These are phyloP conservation scores for Drosophila sturtevanti DNA, from an alignment of 1,140 invertebrate species.

Conservation along the genomic window DNA sequence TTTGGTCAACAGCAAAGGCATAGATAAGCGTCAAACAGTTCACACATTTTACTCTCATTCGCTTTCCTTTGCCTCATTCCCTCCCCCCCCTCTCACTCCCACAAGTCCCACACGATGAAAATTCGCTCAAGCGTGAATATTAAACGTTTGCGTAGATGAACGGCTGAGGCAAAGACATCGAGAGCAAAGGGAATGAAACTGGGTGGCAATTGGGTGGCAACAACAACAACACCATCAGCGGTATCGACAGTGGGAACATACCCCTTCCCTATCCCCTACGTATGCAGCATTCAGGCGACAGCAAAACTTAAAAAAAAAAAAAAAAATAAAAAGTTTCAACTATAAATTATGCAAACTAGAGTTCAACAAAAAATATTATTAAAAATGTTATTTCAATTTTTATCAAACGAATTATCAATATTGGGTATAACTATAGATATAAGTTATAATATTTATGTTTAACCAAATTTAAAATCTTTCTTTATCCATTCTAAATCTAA, in stretches of 20 bases:
- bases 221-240: too few relatives aligned
- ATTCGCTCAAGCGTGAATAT: constrained; percentile 77
- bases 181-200: neutral
- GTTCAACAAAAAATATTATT: too few relatives aligned
- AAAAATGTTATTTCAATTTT: too few relatives aligned
- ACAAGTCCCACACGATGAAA: constrained; percentile 31
- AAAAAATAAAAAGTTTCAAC: constrained; percentile 36
- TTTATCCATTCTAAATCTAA: too few relatives aligned
- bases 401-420: too few relatives aligned
- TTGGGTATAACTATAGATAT: too few relatives aligned
- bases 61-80: neutral
- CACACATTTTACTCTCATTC: constrained; percentile 65
- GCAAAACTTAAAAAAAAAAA: constrained; percentile 21
- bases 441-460: too few relatives aligned
- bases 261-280: neutral
- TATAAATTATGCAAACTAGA: neutral
- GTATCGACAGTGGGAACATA: too few relatives aligned
- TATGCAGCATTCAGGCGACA: constrained; percentile 27
- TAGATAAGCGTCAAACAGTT: constrained; percentile 78
- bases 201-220: constrained; percentile 2
- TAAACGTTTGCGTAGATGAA: constrained; percentile 70
- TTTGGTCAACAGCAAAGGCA: constrained; percentile 71
- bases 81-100: neutral
- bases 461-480: too few relatives aligned
- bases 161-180: neutral